A percentile compares a stretch with the other conserved stretches of the same genome.
phyloP scores from a whole-genome alignment of 2,888 invertebrate genomes.

The Diarsia rubi region DNA sequence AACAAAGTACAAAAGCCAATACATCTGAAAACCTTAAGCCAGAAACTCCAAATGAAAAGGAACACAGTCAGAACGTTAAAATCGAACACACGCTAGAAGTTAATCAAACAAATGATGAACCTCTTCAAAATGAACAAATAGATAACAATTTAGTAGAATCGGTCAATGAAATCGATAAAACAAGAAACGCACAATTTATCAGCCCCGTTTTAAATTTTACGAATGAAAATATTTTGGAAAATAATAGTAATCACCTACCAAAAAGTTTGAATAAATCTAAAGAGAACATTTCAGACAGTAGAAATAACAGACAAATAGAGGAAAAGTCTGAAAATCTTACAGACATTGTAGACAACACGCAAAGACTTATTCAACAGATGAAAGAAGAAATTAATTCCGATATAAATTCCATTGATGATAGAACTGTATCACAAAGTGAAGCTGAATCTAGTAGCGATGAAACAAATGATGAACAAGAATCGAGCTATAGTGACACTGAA shows the following conservation, averaged over 20 bases:
- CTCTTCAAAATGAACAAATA: slow-evolving; percentile 20
- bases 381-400: slow-evolving; percentile 92
- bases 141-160: background rate
- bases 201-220: slow-evolving; percentile 8
- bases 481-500: slow-evolving; percentile 84
- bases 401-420: slow-evolving; percentile 88
- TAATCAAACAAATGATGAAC: slow-evolving; percentile 14
- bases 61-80: background rate
- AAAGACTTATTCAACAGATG: slow-evolving; percentile 92
- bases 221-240: slow-evolving; percentile 23
- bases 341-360: slow-evolving; percentile 91
- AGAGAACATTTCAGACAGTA: slow-evolving; percentile 16
- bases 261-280: slow-evolving; percentile 20
- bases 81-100: slow-evolving; percentile 15
- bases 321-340: slow-evolving; percentile 84
- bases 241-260: background rate
- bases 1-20: background rate
- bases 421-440: slow-evolving; percentile 87
- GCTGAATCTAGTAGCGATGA: slow-evolving; percentile 83
- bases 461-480: slow-evolving; percentile 82
- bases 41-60: slow-evolving; percentile 12
- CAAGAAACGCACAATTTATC: slow-evolving; percentile 4
- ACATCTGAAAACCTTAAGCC: slow-evolving; percentile 10
- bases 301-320: slow-evolving; percentile 58
- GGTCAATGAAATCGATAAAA: background rate